Base-by-base conservation (phyloP, 2,797 vertebrate species). In the Dryobates pubescens region DNA sequence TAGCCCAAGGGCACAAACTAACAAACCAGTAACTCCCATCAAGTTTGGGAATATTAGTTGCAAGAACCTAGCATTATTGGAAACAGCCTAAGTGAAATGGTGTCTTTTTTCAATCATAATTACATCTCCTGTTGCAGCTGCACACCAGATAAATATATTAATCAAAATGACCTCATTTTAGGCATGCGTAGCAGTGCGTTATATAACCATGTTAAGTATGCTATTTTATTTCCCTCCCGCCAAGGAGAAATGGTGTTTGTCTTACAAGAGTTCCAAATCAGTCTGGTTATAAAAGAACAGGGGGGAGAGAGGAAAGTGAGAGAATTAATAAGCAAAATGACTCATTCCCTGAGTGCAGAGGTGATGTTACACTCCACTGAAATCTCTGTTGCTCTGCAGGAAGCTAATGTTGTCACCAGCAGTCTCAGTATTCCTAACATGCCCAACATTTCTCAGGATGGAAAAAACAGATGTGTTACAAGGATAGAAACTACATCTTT, bases 71-170 rank as follows among this genome's bases (percentile, higher is more conserved):
- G 75, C 24, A 4, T 71, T 67, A 4, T 29, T 73, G 56, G 71
- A 87, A 88, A 84, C 65, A 73, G 71, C 86, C 68, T 72, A 81
- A 64, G 64, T 41, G 47, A 73, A 86, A 83, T 1, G 8, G 49
- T 83, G 58, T 69, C 85, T n/a, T 85, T 92, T 85, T 92, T 92
- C 69, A 91, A 81, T 94, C 80, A 83, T 57, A 72, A 67, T 19
- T 30, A 72, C 75, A 88, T 85, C 75, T 93, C 82, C 85, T 89
- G 74, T 83, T 90, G 69, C 91, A 95, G 93, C 93, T 91, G 91
- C 86, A 94, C 94, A 87, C 64, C 91, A 96, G 90, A 96, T 93
- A 96, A 97, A 96, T 94, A 89, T 82, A 95, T 94, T 95, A 95
- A 96, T 96, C 96, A 96, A 96, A 95, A 87, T 88, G 94, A 87